These are phyloP conservation scores for Pinctada fucata DNA, from an alignment of 2,888 invertebrate species.

Conservation along the genomic window DNA sequence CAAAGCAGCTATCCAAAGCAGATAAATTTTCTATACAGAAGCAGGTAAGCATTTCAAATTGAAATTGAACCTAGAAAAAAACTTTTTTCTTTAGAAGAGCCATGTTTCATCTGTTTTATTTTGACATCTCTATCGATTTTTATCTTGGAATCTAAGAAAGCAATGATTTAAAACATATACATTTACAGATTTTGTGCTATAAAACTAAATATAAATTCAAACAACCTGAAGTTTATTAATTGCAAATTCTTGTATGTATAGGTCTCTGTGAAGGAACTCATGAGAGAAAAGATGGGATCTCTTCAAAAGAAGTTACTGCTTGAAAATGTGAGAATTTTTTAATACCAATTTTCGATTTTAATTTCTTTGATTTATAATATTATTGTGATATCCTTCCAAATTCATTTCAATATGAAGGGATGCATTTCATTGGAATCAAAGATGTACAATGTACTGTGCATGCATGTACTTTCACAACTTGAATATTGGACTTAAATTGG, in stretches of 20 bases:
- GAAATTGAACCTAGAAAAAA: too few relatives aligned
- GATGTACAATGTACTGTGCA: too few relatives aligned
- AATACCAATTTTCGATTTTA: neutral
- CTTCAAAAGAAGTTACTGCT: conserved; percentile 59
- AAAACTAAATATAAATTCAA: too few relatives aligned
- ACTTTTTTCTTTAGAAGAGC: too few relatives aligned
- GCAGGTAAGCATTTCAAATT: conserved; percentile 39
- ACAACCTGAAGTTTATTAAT: neutral
- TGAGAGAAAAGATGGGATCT: conserved; percentile 53
- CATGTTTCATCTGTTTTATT: too few relatives aligned
- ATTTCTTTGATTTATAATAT: neutral
- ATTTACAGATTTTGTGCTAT: too few relatives aligned
- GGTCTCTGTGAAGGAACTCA: conserved; percentile 50
- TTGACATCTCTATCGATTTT: too few relatives aligned
- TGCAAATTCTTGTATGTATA: conserved; percentile 32
- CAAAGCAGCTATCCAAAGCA: conserved; percentile 42
- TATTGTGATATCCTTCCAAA: neutral
- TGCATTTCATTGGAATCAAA: too few relatives aligned
- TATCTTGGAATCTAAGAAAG: too few relatives aligned
- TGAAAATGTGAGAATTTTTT: conserved; percentile 55
- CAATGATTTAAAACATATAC: too few relatives aligned
- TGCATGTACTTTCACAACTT: too few relatives aligned
- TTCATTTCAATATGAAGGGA: neutral
- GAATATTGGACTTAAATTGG: too few relatives aligned
- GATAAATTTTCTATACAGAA: conserved; percentile 42